Evolutionary conservation across 2,797 vertebrate species (phyloP).

Genomic region (Tenualosa thibaudeaui): DNA sequence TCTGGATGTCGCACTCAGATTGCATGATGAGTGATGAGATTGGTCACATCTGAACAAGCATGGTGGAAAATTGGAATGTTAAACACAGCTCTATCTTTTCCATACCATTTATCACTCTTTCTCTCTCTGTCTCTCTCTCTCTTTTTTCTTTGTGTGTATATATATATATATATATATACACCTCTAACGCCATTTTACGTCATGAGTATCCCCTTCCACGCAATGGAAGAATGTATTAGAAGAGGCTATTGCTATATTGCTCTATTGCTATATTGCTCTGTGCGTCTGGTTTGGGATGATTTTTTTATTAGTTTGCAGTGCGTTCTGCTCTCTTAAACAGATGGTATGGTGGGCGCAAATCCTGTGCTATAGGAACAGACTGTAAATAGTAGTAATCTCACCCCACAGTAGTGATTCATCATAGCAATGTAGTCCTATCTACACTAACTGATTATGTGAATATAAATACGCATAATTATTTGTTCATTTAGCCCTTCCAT

Average conservation of each 20-base stretch:
- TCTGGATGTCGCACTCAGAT: neutral
- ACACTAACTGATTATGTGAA: neutral
- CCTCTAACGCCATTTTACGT: conserved; percentile 30
- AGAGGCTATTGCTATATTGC: conserved; percentile 63
- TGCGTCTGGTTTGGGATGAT: conserved; percentile 55
- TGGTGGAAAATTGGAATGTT: neutral
- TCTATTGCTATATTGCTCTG: conserved; percentile 58
- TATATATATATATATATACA: neutral
- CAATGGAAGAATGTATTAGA: conserved; percentile 67
- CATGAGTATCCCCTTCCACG: conserved; percentile 56
- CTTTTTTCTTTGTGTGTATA: neutral
- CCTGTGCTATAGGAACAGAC: conserved; percentile 46
- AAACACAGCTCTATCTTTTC: neutral
- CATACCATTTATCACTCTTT: neutral
- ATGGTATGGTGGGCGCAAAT: conserved; percentile 55
- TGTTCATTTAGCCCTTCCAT: too few species aligned
- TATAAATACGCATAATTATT: neutral
- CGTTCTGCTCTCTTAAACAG: conserved; percentile 62
- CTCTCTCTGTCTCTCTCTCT: neutral
- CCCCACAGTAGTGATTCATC: conserved; percentile 24
- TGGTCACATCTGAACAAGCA: neutral
- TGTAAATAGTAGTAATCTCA: conserved; percentile 54
- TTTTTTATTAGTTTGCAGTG: conserved; percentile 56
- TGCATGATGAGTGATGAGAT: neutral
- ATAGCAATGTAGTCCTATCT: neutral